Conservation (phyloP, 2,888 invertebrate genomes). For the Troilus luridus region DNA sequence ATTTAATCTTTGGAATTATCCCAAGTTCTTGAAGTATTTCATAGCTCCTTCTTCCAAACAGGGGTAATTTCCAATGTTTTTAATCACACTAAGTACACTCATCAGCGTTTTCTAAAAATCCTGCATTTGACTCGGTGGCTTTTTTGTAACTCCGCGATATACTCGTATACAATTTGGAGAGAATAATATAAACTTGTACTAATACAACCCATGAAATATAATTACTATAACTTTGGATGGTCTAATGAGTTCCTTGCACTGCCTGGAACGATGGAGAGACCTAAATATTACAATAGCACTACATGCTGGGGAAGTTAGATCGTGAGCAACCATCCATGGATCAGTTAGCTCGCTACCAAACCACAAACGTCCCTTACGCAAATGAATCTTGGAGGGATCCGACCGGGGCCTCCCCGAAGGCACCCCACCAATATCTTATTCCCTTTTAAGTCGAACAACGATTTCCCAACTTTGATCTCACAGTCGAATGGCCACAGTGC, state of each 20-base stretch:
- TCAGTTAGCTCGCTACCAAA: conserved; percentile 2
- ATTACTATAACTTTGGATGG: no score
- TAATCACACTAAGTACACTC: no score
- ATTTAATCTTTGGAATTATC: no score
- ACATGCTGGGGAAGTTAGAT: not conserved
- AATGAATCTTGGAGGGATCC: conserved; percentile 5
- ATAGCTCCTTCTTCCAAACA: no score
- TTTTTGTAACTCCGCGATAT: no score
- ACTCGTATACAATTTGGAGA: no score
- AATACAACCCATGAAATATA: no score
- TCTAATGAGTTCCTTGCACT: not conserved
- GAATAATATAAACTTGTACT: no score
- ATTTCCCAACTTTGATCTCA: conserved; percentile 43
- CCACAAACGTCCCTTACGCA: conserved; percentile 32
- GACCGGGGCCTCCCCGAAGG: not conserved
- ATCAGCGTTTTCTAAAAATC: no score
- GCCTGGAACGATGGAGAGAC: not conserved
- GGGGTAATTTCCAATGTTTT: no score
- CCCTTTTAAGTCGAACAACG: conserved; percentile 42
- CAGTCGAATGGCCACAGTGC: conserved; percentile 17
- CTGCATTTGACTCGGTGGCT: no score
- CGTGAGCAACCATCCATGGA: not conserved
- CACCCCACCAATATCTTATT: conserved; percentile 20
- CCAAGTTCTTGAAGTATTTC: no score
- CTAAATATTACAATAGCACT: not conserved